These are phyloP conservation scores for Syngnathus scovelli DNA, from an alignment of 2,113 vertebrate genomes.

Conservation along the genomic window DNA sequence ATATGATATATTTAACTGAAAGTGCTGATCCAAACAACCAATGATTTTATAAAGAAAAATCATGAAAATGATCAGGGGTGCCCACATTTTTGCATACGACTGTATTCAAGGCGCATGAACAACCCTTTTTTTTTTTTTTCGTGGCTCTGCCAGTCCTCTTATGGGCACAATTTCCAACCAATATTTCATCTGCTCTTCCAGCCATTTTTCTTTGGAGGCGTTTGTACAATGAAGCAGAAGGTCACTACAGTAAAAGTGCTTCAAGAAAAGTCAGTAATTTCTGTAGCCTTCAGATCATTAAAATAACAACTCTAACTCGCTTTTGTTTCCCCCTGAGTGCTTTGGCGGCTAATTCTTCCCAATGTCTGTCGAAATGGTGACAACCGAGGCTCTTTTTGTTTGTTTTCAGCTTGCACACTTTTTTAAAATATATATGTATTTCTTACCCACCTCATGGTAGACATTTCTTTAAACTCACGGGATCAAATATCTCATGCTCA, in stretches of 20 bases:
- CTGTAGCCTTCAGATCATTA: conserved; percentile 44
- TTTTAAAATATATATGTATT: not conserved
- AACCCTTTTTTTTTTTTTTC: not conserved
- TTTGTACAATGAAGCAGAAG: not conserved
- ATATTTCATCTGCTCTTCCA: not conserved
- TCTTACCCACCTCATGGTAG: not conserved
- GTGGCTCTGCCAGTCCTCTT: not conserved
- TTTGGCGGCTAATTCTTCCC: conserved; percentile 26
- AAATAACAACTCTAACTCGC: conserved; percentile 26
- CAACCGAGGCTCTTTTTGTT: conserved; percentile 30
- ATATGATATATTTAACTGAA: too few relatives aligned
- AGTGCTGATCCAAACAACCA: too few relatives aligned
- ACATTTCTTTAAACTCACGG: conserved; percentile 32
- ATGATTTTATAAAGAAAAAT: too few relatives aligned
- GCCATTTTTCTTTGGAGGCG: not conserved
- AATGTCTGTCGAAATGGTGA: conserved; percentile 25
- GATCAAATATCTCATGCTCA: conserved; percentile 27
- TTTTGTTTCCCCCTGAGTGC: conserved; percentile 17
- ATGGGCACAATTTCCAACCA: not conserved
- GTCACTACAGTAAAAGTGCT: conserved; percentile 18
- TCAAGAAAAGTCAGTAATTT: conserved; percentile 32
- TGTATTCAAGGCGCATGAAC: not conserved
- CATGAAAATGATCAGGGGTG: too few relatives aligned
- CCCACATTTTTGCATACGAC: too few relatives aligned
- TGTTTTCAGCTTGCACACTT: conserved; percentile 13